Evolutionary conservation across 1,140 invertebrate species (phyloP).

Genomic region (Drosophila grimshawi): DNA sequence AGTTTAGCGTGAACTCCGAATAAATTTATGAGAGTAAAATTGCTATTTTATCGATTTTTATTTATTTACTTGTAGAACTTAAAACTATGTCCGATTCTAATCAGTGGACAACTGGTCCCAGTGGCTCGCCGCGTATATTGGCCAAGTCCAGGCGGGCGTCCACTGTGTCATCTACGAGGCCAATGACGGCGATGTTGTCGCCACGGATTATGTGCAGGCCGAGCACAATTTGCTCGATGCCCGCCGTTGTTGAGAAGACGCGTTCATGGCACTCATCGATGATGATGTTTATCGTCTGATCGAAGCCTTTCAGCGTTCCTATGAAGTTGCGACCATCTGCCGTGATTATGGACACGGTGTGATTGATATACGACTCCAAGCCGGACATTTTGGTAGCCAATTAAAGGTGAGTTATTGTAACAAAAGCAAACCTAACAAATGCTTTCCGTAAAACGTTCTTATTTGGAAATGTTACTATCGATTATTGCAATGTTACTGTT

Average conservation of each 20-base stretch:
- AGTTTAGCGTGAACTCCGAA: slow-evolving; percentile 84
- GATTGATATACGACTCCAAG: slow-evolving; percentile 94
- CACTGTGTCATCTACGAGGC: slow-evolving; percentile 95
- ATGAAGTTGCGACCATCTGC: slow-evolving; percentile 98
- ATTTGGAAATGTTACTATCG: not conserved
- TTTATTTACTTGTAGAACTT: slow-evolving; percentile 55
- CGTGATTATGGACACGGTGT: slow-evolving; percentile 97
- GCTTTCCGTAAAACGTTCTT: slow-evolving; percentile 21
- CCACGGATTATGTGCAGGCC: slow-evolving; percentile 98
- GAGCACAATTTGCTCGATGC: slow-evolving; percentile 98
- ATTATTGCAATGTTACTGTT: not conserved
- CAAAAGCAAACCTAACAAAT: slow-evolving; percentile 16
- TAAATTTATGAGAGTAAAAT: slow-evolving; percentile 29
- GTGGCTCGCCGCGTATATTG: slow-evolving; percentile 94
- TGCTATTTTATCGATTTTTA: slow-evolving; percentile 21
- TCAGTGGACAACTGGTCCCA: slow-evolving; percentile 94
- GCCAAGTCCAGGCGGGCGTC: slow-evolving; percentile 93
- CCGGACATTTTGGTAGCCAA: slow-evolving; percentile 88
- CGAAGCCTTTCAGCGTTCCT: slow-evolving; percentile 92
- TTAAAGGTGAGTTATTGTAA: slow-evolving; percentile 11
- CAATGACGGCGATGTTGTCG: slow-evolving; percentile 98
- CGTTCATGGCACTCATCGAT: slow-evolving; percentile 98
- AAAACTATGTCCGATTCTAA: slow-evolving; percentile 27
- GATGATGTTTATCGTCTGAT: slow-evolving; percentile 99
- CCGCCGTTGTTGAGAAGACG: slow-evolving; percentile 94